Conservation (phyloP, 1,140 invertebrate species). For the Leguminivora glycinivorella region DNA sequence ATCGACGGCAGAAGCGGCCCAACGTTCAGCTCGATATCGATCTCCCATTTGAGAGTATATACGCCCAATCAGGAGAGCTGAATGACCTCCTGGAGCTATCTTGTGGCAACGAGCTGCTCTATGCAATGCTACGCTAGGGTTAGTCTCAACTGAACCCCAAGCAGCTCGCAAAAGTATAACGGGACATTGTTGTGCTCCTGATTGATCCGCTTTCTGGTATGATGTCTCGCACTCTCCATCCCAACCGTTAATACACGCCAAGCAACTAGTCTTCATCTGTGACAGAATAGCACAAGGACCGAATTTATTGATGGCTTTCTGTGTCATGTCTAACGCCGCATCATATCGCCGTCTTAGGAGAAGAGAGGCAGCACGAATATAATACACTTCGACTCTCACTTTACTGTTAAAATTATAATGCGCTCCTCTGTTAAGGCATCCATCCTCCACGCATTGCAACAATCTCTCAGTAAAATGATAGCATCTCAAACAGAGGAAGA, state of each 20-base stretch:
- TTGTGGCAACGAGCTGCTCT: constrained; percentile 64
- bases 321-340: constrained; percentile 46
- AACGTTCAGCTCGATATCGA: constrained; percentile 54
- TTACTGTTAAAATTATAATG: constrained; percentile 33
- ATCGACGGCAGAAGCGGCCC: constrained; percentile 62
- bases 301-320: constrained; percentile 52
- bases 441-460: constrained; percentile 53
- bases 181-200: constrained; percentile 50
- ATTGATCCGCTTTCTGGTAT: constrained; percentile 52
- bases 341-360: constrained; percentile 48
- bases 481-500: constrained; percentile 69
- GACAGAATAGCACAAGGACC: constrained; percentile 61
- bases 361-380: constrained; percentile 56
- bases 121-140: constrained; percentile 55
- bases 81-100: constrained; percentile 55
- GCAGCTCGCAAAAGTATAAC: constrained; percentile 56
- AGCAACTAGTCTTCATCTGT: constrained; percentile 58
- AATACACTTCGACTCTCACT: constrained; percentile 49
- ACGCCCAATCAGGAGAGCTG: constrained; percentile 56
- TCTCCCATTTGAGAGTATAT: constrained; percentile 54
- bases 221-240: constrained; percentile 60
- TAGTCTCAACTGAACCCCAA: constrained; percentile 43
- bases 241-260: constrained; percentile 55
- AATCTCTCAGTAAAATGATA: constrained; percentile 57
- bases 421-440: constrained; percentile 51